Base-by-base conservation (phyloP, 2,797 vertebrate genomes). In the Dallia pectoralis region DNA sequence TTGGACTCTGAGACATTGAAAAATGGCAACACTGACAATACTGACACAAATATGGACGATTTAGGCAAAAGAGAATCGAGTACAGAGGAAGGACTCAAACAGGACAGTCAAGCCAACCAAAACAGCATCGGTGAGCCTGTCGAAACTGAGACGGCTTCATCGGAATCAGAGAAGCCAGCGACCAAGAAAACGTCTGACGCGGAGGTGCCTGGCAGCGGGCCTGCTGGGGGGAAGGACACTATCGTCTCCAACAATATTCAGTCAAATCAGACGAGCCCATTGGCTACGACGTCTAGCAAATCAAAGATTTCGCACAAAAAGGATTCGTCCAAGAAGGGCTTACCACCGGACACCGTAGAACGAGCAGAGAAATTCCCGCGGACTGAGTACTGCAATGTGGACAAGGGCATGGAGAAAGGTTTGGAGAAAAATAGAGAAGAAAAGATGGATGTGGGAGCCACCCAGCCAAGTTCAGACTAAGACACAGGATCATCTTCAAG, bases 341-440 rank as follows among this genome's bases (percentile, higher is more conserved):
- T 79, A 71, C 2, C 53, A 1, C 25, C 53, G 11, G 22, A 27
- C 53, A 83, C 85, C 19, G 85, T 51, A 0, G 89, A 79, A 66
- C 84, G 84, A 70, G 90, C 89, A 68, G 92, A 89, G 67, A 94
- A 93, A 85, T 89, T 91, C 67, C 86, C 91, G 36, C 83, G 91
- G 79, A 91, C 91, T 72, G 91, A 93, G 74, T 92, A 87, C 69
- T 84, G 75, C 76, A 76, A 75, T 71, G 75, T 56, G 74, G 40
- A 44, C 40, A 44, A 44, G 40, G 40, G 40, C 12, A 12, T 86
- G 82, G 62, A 86, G 82, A 14, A 85, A 87, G n/a, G 44, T 65
- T 9, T 44, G 40, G 40, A 44, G 33, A 69, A 74, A 36, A 68
- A 36, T 59, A 59, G 48, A 32, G 49, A 48, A 0, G 88, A 91